These are phyloP conservation scores for Drosophila barbarae DNA, from an alignment of 2,888 invertebrate genomes.

Conservation along the genomic window DNA sequence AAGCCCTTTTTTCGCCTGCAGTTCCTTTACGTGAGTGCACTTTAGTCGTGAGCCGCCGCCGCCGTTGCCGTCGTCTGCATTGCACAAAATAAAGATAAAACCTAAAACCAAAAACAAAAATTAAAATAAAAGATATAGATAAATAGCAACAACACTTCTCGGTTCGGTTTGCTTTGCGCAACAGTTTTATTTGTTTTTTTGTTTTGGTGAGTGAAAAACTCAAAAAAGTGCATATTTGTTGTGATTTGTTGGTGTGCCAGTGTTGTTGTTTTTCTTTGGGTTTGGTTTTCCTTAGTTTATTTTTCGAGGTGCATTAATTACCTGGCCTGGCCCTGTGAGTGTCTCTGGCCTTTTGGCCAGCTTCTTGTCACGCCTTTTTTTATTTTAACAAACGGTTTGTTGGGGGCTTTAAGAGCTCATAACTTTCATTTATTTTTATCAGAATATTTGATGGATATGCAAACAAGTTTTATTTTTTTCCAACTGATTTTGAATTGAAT, in stretches of 20 bases:
- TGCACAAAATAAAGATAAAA: slow-evolving; percentile 17
- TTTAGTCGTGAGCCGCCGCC: slow-evolving; percentile 1
- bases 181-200: slow-evolving; percentile 17
- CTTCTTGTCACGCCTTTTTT: neutral
- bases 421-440: neutral
- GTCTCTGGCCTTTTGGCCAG: neutral
- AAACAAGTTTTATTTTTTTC: too few relatives aligned
- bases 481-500: too few relatives aligned
- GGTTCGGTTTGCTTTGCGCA: slow-evolving; percentile 46
- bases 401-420: neutral
- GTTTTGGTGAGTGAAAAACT: slow-evolving; percentile 26
- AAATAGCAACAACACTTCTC: slow-evolving; percentile 30
- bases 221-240: slow-evolving; percentile 53
- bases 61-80: slow-evolving; percentile 14
- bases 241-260: slow-evolving; percentile 21
- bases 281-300: slow-evolving; percentile 19
- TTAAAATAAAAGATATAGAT: slow-evolving; percentile 11
- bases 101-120: neutral
- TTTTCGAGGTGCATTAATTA: slow-evolving; percentile 14
- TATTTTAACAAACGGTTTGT: neutral
- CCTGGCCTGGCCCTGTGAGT: slow-evolving; percentile 14
- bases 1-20: slow-evolving; percentile 1
- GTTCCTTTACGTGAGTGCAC: slow-evolving; percentile 41
- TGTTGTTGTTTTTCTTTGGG: slow-evolving; percentile 19
- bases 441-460: neutral